Conservation (phyloP, 2,888 invertebrate genomes). For the Chironomus riparius region DNA sequence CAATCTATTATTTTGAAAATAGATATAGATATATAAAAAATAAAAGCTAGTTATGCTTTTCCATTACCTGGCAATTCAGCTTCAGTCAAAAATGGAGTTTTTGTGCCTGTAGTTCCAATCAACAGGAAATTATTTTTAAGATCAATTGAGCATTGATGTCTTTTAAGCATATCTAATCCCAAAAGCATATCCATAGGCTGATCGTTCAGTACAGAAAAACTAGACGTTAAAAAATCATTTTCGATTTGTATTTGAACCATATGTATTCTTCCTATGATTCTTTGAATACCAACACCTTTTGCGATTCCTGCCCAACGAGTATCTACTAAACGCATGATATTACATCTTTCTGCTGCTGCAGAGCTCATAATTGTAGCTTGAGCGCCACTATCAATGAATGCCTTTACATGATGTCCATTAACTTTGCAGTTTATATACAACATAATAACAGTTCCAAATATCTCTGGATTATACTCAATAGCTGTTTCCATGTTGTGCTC, state of each 20-base stretch:
- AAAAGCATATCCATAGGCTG: slow-evolving; percentile 98
- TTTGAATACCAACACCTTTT: slow-evolving; percentile 94
- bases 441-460: slow-evolving; percentile 96
- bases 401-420: slow-evolving; percentile 93
- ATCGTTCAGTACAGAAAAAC: slow-evolving; percentile 92
- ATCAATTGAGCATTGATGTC: slow-evolving; percentile 95
- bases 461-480: slow-evolving; percentile 97
- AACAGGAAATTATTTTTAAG: slow-evolving; percentile 75
- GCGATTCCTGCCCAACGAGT: slow-evolving; percentile 93
- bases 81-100: slow-evolving; percentile 72
- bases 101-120: slow-evolving; percentile 91
- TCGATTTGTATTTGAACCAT: slow-evolving; percentile 96
- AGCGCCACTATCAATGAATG: slow-evolving; percentile 96
- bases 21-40: no score
- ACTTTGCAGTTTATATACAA: slow-evolving; percentile 94
- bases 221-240: slow-evolving; percentile 85
- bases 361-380: slow-evolving; percentile 99
- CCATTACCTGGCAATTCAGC: slow-evolving; percentile 60
- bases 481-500: slow-evolving; percentile 98
- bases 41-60: no score
- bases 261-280: slow-evolving; percentile 93
- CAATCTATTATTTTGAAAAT: no score
- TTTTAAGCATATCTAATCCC: slow-evolving; percentile 92
- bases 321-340: slow-evolving; percentile 83
- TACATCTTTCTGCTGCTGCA: slow-evolving; percentile 87